A percentile compares a stretch with the other conserved stretches of the same genome.
Evolutionary conservation across 30 jellyfish, hydroid and myxozoan species (phyloP).

Genomic region (Nemopilema nomurai): DNA sequence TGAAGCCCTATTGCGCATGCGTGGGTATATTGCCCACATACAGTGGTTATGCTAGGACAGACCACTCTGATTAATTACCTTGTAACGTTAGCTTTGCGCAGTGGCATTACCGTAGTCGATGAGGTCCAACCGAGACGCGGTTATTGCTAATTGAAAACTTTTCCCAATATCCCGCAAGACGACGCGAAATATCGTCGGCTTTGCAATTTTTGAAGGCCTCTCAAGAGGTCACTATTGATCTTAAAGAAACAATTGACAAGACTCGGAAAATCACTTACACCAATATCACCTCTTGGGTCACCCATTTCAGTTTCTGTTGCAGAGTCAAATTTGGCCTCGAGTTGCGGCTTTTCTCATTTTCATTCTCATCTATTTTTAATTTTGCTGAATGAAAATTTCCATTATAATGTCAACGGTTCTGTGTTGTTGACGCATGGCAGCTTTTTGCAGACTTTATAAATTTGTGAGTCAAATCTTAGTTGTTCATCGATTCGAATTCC

Average conservation of each 20-base stretch:
- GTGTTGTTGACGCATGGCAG: too few species aligned
- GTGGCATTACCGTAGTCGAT: constrained; percentile 97
- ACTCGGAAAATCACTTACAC: not conserved
- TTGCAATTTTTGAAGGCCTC: constrained; percentile 91
- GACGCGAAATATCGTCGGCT: constrained; percentile 89
- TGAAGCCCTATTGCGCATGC: constrained; percentile 21
- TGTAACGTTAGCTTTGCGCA: constrained; percentile 83
- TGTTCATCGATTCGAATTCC: too few species aligned
- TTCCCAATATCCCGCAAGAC: constrained; percentile 98
- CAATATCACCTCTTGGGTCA: too few species aligned
- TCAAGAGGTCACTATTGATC: not conserved
- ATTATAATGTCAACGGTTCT: too few species aligned
- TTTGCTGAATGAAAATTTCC: too few species aligned
- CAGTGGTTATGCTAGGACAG: too few species aligned
- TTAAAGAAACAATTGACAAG: not conserved
- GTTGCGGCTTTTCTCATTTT: too few species aligned
- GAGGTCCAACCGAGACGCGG: constrained; percentile 99
- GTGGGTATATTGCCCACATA: constrained; percentile 1
- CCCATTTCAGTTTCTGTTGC: too few species aligned
- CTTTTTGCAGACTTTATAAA: too few species aligned
- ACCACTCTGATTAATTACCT: not conserved
- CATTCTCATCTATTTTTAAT: too few species aligned
- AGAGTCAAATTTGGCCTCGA: too few species aligned
- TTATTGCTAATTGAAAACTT: constrained; percentile 97
- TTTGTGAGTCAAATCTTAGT: too few species aligned